Evolutionary conservation across 1,140 invertebrate species (phyloP).

Genomic region (Propsilocerus akamusi): DNA sequence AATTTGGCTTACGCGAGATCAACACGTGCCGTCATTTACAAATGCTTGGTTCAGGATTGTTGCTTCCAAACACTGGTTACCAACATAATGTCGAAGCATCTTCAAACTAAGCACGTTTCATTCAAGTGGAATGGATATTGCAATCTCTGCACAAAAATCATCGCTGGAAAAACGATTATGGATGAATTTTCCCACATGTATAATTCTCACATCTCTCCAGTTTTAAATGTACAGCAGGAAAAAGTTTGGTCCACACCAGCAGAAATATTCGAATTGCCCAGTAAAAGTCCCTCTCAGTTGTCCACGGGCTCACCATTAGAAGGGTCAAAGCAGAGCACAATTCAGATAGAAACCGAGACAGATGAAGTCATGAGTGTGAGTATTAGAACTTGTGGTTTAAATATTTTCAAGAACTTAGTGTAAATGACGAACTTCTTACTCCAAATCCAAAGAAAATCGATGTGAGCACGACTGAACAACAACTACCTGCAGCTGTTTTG

Average conservation of each 20-base stretch:
- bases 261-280: background rate
- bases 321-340: background rate
- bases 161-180: background rate
- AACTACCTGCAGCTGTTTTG: too few species aligned
- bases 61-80: background rate
- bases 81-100: background rate
- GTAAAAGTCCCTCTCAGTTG: background rate
- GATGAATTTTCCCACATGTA: background rate
- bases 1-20: background rate
- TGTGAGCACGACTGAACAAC: background rate
- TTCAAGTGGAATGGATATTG: background rate
- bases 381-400: too few species aligned
- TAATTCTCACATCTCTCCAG: background rate
- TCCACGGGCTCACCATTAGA: background rate
- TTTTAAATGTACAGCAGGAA: background rate
- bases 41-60: background rate
- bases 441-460: background rate
- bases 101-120: background rate
- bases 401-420: too few species aligned
- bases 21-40: background rate
- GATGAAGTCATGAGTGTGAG: too few species aligned
- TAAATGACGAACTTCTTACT: background rate
- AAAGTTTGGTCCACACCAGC: background rate
- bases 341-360: too few species aligned
- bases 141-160: background rate